Evolutionary conservation across 37 sponge, comb jelly and placozoan species (phyloP).

Genomic region (Aphrocallistes beatrix): DNA sequence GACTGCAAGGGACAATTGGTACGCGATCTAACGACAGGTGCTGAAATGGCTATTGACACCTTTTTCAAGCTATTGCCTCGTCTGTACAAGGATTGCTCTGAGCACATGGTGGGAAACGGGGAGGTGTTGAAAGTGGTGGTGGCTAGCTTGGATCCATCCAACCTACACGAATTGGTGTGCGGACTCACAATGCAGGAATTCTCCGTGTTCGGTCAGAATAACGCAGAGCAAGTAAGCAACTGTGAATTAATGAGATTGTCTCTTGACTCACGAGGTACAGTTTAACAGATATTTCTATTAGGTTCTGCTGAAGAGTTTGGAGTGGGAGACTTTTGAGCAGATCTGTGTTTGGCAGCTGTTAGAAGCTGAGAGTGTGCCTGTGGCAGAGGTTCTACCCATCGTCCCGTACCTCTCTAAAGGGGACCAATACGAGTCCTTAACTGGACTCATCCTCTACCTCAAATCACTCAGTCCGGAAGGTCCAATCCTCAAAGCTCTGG

Average conservation of each 20-base stretch:
- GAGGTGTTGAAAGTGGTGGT: conserved; percentile 38
- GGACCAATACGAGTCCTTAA: background rate
- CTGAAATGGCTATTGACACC: background rate
- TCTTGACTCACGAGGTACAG: background rate
- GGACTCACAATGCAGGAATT: conserved; percentile 42
- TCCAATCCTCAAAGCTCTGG: background rate
- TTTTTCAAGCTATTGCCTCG: background rate
- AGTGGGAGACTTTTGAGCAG: conserved; percentile 98
- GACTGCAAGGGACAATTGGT: background rate
- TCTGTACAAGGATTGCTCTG: conserved; percentile 25
- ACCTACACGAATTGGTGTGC: conserved; percentile 37
- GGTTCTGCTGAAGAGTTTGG: conserved; percentile 41
- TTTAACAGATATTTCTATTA: background rate
- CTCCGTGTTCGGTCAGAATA: conserved; percentile 37
- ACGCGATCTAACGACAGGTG: background rate
- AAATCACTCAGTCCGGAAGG: background rate
- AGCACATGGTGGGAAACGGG: conserved; percentile 24
- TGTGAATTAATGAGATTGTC: no score
- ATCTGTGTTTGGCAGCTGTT: conserved; percentile 95
- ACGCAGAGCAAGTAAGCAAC: background rate
- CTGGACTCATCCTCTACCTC: background rate
- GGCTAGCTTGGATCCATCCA: conserved; percentile 42
- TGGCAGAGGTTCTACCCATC: background rate
- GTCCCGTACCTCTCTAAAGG: background rate
- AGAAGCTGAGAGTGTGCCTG: conserved; percentile 51